Evolutionary conservation across 2,113 vertebrate species (phyloP).

Genomic region (Piaya cayana): DNA sequence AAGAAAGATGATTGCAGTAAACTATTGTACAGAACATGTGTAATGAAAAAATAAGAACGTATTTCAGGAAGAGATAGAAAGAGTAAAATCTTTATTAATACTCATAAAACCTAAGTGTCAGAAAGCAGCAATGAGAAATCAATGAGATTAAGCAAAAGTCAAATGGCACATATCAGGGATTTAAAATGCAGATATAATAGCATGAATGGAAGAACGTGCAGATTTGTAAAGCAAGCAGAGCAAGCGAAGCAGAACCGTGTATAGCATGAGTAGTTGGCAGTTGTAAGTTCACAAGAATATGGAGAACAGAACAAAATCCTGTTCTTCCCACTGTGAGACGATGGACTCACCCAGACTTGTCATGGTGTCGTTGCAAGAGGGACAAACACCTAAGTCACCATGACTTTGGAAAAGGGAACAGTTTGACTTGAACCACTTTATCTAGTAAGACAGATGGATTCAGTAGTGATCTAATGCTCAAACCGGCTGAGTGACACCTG

Average conservation of each 20-base stretch:
- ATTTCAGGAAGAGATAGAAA: conserved; percentile 45
- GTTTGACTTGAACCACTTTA: too few species aligned
- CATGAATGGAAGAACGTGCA: neutral
- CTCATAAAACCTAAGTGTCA: conserved; percentile 47
- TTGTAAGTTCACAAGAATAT: neutral
- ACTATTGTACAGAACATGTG: conserved; percentile 25
- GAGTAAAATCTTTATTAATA: conserved; percentile 58
- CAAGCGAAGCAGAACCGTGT: neutral
- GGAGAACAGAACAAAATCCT: neutral
- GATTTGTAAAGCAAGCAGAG: neutral
- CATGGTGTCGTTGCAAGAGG: too few species aligned
- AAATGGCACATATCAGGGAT: conserved; percentile 11
- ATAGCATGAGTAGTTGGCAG: neutral
- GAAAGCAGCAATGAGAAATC: neutral
- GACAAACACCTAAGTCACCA: too few species aligned
- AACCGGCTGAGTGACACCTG: too few species aligned
- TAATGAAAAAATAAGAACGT: conserved; percentile 9
- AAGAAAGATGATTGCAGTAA: conserved; percentile 46
- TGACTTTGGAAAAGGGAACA: too few species aligned
- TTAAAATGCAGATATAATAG: neutral
- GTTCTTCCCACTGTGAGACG: neutral
- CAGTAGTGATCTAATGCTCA: too few species aligned
- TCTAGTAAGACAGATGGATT: too few species aligned
- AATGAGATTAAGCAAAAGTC: conserved; percentile 54
- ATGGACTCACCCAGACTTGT: too few species aligned